phyloP scores from a whole-genome alignment of 1,140 invertebrate genomes.

The Drosophila parabipectinata region DNA sequence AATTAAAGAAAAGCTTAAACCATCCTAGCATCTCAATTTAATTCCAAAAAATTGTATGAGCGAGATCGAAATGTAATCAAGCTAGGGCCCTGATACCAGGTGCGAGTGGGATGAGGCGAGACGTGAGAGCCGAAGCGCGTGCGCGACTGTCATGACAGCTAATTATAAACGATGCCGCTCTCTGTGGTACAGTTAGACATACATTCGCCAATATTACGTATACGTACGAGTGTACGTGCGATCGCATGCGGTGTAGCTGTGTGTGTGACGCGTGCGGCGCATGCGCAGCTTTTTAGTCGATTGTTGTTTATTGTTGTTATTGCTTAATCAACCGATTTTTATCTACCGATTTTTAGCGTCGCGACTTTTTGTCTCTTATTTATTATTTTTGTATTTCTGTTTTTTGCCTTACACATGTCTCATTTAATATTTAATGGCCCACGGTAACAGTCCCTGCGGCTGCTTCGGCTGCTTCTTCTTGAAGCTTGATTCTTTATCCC shows the following conservation, averaged over 20 bases:
- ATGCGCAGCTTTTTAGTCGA: conserved; percentile 57
- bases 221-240: conserved; percentile 6
- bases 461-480: conserved; percentile 1
- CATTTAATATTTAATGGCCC: conserved; percentile 20
- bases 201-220: conserved; percentile 56
- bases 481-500: not conserved
- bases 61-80: not conserved
- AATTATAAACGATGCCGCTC: conserved; percentile 6
- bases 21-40: not conserved
- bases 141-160: conserved; percentile 38
- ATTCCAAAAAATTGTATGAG: not conserved
- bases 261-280: conserved; percentile 61
- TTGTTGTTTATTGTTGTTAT: conserved; percentile 13
- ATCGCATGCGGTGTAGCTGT: not conserved
- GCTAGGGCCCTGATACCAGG: not conserved
- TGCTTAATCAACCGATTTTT: conserved; percentile 31
- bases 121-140: conserved; percentile 38
- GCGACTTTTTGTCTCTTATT: not conserved
- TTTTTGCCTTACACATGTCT: conserved; percentile 58
- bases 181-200: conserved; percentile 60
- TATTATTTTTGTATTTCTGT: conserved; percentile 1
- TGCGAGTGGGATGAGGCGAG: not conserved
- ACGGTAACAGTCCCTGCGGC: conserved; percentile 26
- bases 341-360: conserved; percentile 4
- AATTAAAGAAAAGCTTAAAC: not conserved